A percentile compares a stretch with the other conserved stretches of the same genome.
Evolutionary conservation across 2,888 invertebrate species (phyloP).

Genomic region (Trissolcus japonicus): DNA sequence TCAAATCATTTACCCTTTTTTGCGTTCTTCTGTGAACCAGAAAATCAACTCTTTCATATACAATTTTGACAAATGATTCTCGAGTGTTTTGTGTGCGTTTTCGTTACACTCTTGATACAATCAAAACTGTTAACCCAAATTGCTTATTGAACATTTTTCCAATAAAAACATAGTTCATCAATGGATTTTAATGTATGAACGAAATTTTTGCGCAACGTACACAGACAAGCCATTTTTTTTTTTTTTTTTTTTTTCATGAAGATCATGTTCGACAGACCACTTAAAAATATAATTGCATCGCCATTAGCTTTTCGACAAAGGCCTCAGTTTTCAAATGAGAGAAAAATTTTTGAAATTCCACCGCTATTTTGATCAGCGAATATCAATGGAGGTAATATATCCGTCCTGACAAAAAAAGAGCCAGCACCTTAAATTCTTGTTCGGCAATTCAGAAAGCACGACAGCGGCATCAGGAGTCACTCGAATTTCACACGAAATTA

Average conservation of each 20-base stretch:
- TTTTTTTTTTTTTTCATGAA: neutral
- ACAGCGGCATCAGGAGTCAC: constrained; percentile 62
- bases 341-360: constrained; percentile 34
- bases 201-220: too few species aligned
- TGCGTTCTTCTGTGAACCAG: neutral
- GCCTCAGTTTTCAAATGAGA: constrained; percentile 35
- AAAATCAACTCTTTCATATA: too few species aligned
- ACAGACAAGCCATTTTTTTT: neutral
- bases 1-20: constrained; percentile 5
- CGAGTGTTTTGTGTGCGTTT: too few species aligned
- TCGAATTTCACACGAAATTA: constrained; percentile 72
- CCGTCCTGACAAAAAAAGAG: constrained; percentile 26
- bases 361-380: constrained; percentile 37
- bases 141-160: too few species aligned
- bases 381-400: constrained; percentile 38
- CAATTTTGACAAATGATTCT: neutral
- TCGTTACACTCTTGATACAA: too few species aligned
- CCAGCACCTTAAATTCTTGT: constrained; percentile 51
- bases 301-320: constrained; percentile 4
- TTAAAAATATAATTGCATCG: constrained; percentile 28
- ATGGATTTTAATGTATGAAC: too few species aligned
- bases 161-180: too few species aligned
- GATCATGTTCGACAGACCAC: too few species aligned
- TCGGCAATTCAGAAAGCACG: constrained; percentile 55
- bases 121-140: too few species aligned